Evolutionary conservation across 2,113 vertebrate species (phyloP).

Genomic region (Manacus vitellinus): DNA sequence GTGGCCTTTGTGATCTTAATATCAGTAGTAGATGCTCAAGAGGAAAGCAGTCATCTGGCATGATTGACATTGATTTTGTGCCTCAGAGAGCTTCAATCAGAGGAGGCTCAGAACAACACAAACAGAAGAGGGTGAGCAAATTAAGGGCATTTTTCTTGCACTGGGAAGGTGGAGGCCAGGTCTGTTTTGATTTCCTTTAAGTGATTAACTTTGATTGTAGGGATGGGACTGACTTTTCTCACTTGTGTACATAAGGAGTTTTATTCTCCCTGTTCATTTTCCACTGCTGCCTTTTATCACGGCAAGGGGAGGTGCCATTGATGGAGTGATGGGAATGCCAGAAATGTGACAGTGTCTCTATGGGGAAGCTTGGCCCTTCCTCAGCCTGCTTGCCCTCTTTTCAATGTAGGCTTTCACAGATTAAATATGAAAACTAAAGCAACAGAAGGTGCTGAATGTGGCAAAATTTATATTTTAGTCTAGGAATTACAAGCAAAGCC

Average conservation of each 20-base stretch:
- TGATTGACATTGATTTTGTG: conserved; percentile 32
- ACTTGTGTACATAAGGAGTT: not conserved
- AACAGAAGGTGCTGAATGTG: not conserved
- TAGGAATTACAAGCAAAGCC: not conserved
- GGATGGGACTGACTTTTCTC: not conserved
- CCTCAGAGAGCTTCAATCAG: not conserved
- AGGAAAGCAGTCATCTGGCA: conserved; percentile 20
- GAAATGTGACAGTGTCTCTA: not conserved
- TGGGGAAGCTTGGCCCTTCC: not conserved
- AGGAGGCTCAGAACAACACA: not conserved
- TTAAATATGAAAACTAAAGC: not conserved
- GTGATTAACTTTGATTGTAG: not conserved
- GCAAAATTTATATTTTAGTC: not conserved
- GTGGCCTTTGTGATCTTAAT: not conserved
- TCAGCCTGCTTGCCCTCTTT: not conserved
- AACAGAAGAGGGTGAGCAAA: not conserved
- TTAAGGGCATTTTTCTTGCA: not conserved
- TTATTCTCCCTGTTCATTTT: not conserved
- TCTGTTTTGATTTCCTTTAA: not conserved
- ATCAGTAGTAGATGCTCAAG: not conserved
- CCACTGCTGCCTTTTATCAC: not conserved
- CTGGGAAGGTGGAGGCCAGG: not conserved
- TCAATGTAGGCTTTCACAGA: not conserved
- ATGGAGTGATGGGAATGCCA: not conserved
- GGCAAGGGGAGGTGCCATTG: not conserved